Conservation (phyloP, 2,888 invertebrate species). For the Coelopa pilipes region DNA sequence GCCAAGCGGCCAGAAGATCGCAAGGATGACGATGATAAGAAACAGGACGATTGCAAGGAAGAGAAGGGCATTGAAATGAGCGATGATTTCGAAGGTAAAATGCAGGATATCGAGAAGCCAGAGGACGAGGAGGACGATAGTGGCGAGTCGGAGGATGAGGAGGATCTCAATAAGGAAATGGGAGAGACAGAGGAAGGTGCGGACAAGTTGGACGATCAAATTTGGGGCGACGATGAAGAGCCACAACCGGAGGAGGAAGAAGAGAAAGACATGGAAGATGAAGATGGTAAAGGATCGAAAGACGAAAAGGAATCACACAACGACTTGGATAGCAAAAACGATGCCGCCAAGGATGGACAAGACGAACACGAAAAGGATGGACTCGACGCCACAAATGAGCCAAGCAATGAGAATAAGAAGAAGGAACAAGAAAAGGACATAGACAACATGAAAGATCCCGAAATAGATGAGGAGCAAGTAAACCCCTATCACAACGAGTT, state of each 20-base stretch:
- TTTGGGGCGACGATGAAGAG: slow-evolving; percentile 89
- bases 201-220: slow-evolving; percentile 83
- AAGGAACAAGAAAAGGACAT: slow-evolving; percentile 74
- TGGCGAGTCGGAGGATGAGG: slow-evolving; percentile 76
- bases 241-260: slow-evolving; percentile 75
- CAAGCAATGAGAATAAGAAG: slow-evolving; percentile 58
- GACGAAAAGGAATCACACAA: slow-evolving; percentile 76
- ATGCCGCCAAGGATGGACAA: slow-evolving; percentile 69
- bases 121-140: slow-evolving; percentile 71
- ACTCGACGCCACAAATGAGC: slow-evolving; percentile 63
- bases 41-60: slow-evolving; percentile 82
- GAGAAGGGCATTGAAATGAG: slow-evolving; percentile 96
- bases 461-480: slow-evolving; percentile 81
- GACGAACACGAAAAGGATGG: slow-evolving; percentile 69
- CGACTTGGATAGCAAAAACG: slow-evolving; percentile 67
- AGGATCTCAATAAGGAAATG: slow-evolving; percentile 95
- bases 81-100: slow-evolving; percentile 86
- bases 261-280: slow-evolving; percentile 70
- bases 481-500: slow-evolving; percentile 85
- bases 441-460: slow-evolving; percentile 85
- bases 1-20: slow-evolving; percentile 80
- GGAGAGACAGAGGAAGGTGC: slow-evolving; percentile 91
- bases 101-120: slow-evolving; percentile 75
- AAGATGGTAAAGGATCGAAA: slow-evolving; percentile 76
- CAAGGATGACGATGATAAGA: slow-evolving; percentile 73